phyloP scores from a whole-genome alignment of 2,888 invertebrate species.

The Protonemura montana region DNA sequence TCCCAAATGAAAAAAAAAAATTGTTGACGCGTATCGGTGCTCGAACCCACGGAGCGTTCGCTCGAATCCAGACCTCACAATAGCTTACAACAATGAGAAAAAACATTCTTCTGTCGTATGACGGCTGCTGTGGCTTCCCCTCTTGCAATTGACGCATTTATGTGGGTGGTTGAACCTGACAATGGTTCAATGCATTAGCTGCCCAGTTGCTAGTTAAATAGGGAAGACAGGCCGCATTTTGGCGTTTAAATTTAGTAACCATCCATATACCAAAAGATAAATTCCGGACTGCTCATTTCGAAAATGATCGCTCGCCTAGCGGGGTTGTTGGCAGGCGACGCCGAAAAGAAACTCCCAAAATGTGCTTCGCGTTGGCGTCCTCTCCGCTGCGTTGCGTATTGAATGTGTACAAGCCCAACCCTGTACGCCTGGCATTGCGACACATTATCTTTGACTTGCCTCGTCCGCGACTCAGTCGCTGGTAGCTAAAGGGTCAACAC shows the following conservation, averaged over 20 bases:
- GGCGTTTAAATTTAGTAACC: no score
- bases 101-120: neutral
- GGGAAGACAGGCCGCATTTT: no score
- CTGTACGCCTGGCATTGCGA: constrained; percentile 27
- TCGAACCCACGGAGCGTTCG: neutral
- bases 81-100: neutral
- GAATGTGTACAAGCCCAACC: neutral
- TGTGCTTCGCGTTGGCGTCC: neutral
- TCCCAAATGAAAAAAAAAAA: neutral
- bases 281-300: no score
- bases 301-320: neutral
- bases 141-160: neutral
- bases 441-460: neutral
- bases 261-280: no score
- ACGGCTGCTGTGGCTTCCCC: neutral
- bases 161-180: neutral
- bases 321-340: neutral
- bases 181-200: neutral
- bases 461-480: neutral
- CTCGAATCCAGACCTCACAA: neutral
- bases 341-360: no score
- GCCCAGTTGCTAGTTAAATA: no score
- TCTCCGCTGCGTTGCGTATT: neutral
- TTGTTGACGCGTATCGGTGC: neutral
- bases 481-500: constrained; percentile 23